Evolutionary conservation across 2,888 invertebrate genomes (phyloP).

Genomic region (Serrognathus titanus): DNA sequence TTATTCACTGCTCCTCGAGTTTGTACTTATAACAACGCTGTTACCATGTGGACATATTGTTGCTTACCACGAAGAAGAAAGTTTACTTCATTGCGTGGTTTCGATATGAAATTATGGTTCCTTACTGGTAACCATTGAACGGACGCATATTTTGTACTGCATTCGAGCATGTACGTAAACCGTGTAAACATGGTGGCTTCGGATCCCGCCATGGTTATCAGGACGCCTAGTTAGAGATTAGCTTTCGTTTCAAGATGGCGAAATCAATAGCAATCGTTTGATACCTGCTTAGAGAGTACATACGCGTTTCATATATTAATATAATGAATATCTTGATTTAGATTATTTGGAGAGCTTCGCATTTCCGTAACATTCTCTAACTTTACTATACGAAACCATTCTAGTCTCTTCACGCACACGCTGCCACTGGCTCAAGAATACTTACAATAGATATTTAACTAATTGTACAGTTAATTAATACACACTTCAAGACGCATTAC

Average conservation of each 20-base stretch:
- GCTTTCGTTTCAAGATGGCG: conserved; percentile 36
- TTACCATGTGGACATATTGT: conserved; percentile 20
- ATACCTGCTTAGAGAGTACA: conserved; percentile 17
- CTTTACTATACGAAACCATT: too few species aligned
- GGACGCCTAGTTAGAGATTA: conserved; percentile 38
- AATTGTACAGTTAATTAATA: too few species aligned
- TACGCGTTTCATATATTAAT: conserved; percentile 17
- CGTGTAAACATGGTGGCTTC: conserved; percentile 18
- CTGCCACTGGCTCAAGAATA: too few species aligned
- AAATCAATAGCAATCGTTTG: conserved; percentile 33
- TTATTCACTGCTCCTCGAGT: background rate
- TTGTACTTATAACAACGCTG: conserved; percentile 8
- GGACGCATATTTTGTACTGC: background rate
- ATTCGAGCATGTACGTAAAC: background rate
- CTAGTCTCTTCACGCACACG: too few species aligned
- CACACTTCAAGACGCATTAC: too few species aligned
- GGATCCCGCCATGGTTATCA: conserved; percentile 21
- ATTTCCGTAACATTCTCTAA: too few species aligned
- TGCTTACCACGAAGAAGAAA: background rate
- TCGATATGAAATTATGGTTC: background rate
- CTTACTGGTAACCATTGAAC: background rate
- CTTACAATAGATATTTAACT: too few species aligned
- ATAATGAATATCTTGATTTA: conserved; percentile 4
- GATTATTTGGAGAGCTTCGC: background rate
- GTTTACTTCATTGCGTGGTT: background rate